Evolutionary conservation across 1,140 invertebrate genomes (phyloP), one percentile per base, ranked within the genome.

Genomic region (Scylla paramamosain): DNA sequence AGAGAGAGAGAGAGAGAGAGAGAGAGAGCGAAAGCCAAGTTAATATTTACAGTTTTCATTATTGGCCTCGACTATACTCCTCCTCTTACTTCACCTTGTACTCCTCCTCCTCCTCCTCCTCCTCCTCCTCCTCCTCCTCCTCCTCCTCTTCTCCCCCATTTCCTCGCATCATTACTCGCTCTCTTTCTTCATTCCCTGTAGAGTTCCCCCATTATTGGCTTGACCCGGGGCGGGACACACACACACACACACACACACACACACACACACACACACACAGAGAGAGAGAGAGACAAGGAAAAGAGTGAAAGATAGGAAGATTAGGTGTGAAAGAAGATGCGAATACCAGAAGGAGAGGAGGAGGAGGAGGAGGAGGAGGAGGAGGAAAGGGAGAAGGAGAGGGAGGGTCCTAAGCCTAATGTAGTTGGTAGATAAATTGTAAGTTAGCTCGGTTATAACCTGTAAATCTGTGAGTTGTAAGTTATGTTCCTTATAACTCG

Each of bases 401-500:
- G 67, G 52, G 46, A 29, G 52, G 90, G 29, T 67, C 29, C 59
- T 91, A 77, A 91, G 52, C 90, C 59, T 77, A 91, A 91, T 77
- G 77, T 91, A 91, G 59, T 67, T 31, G 90, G 52, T 77, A 91
- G 90, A 91, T 91, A 91, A 91, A 91, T 91, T 77, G 16, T 77
- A 91, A 91, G 90, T 91, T 91, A 91, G 90, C 90, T 91, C 32
- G 48, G 90, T 91, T 91, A 91, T 91, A 91, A 52, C 52, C 90
- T 91, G 90, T 91, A 91, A 91, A 91, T 91, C 90, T 77, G 90
- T 32, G 14, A 31, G 90, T 77, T 77, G 31, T 91, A 91, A 91
- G 90, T 77, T 77, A 91, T 77, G 52, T 48, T 29, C 29, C 16
- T 91, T 91, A 91, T 91, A 91, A 91, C 29, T 91, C 90, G 20